Percentiles rank a stretch among this genome's conserved stretches.
These are phyloP conservation scores for Spisula subtruncata DNA, from an alignment of 2,888 invertebrate species.

Conservation along the genomic window DNA sequence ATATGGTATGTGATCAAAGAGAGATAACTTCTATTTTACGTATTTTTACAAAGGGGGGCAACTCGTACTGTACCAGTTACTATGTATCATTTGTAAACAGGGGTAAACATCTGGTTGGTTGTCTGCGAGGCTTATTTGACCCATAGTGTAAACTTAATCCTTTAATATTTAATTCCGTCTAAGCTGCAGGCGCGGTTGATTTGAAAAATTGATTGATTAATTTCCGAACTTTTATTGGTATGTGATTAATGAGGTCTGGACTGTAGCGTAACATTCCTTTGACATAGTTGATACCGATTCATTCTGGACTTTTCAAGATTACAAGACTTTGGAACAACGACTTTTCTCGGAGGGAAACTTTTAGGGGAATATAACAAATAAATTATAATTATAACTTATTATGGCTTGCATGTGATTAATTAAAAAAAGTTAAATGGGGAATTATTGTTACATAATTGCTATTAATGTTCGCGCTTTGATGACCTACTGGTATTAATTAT, in stretches of 20 bases:
- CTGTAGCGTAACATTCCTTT: not conserved
- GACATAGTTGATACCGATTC: not conserved
- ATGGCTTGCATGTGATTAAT: too few relatives aligned
- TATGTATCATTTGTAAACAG: not conserved
- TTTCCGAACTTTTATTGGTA: not conserved
- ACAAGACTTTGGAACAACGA: too few relatives aligned
- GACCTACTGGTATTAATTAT: too few relatives aligned
- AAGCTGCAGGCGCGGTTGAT: not conserved
- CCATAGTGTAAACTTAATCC: not conserved
- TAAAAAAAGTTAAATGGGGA: too few relatives aligned
- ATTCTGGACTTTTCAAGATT: too few relatives aligned
- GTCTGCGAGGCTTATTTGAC: not conserved
- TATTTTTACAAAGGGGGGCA: not conserved
- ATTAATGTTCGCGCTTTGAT: too few relatives aligned
- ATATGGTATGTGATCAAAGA: too few relatives aligned
- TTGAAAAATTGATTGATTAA: slow-evolving; percentile 8
- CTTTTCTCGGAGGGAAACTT: too few relatives aligned
- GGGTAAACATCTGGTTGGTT: not conserved
- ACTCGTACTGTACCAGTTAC: not conserved
- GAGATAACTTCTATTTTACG: too few relatives aligned
- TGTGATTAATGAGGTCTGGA: not conserved
- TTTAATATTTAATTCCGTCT: not conserved
- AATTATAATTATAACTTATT: too few relatives aligned
- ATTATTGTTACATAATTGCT: not conserved
- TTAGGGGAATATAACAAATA: too few relatives aligned